phyloP scores from a whole-genome alignment of 92 coral and sea anemone species.

The Phenganax subtilis region DNA sequence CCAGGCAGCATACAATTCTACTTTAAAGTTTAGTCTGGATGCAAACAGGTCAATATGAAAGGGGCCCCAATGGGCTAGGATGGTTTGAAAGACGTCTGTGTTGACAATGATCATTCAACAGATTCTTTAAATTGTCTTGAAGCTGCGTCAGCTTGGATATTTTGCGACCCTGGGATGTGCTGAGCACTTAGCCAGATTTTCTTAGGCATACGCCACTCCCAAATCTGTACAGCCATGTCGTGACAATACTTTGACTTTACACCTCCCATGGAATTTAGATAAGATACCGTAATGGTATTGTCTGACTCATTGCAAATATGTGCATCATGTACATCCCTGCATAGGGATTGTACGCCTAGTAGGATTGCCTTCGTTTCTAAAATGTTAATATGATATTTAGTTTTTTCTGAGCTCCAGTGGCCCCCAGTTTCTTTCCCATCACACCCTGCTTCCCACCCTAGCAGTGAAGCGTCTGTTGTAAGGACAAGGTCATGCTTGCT shows the following conservation, averaged over 20 bases:
- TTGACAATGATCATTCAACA: no score
- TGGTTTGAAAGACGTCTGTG: no score
- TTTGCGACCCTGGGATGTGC: background rate
- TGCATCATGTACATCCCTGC: background rate
- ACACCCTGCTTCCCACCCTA: no score
- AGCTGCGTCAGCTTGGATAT: background rate
- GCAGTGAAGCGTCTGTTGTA: no score
- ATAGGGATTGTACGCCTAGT: no score
- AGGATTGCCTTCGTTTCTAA: no score
- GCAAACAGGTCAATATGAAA: conserved; percentile 20
- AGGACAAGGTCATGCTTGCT: no score
- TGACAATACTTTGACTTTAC: background rate
- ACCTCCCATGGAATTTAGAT: background rate
- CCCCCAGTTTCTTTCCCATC: no score
- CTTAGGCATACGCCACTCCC: background rate
- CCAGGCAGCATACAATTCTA: conserved; percentile 31
- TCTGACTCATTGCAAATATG: background rate
- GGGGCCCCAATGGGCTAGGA: no score
- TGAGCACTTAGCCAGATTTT: background rate
- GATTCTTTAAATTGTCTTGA: no score
- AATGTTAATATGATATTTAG: no score
- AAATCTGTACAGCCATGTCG: background rate
- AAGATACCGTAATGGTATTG: background rate
- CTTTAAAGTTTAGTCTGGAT: conserved; percentile 42
- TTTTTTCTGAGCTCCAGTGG: no score